Evolutionary conservation across 2,888 invertebrate genomes (phyloP), one percentile per base, ranked within the genome.

Genomic region (Mythimna ferrago): DNA sequence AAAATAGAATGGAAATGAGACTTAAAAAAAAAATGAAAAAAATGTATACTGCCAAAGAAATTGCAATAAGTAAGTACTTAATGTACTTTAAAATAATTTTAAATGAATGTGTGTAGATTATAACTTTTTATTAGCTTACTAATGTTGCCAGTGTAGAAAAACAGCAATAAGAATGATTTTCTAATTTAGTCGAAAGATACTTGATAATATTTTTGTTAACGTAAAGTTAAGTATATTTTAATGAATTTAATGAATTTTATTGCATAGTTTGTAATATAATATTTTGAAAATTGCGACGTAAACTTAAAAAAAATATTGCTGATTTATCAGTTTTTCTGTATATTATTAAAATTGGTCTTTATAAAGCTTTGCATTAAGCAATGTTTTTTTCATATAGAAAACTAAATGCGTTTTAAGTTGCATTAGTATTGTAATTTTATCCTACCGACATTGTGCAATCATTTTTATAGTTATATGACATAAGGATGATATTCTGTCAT

Each of bases 181-280:
- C 85, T 87, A 78, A 84, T 89, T 93, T 93, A 94, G 93, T 94
- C 94, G 93, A 26, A 85, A 79, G 92, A 91, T 89, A 90, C 90
- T 92, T 89, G 93, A 92, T 88, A 71, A 89, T 92, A 91, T 91
- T 76, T 90, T 90, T 88, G 64, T 90, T 82, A 87, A 86, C 77
- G 66, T 86, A 81, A 80, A 80, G 58, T 70, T 26, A 26, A 26
- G 26, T 26, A 56, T 86, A 87, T 80, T 71, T 76, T 83, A 79
- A 86, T 78, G 83, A 66, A 80, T 87, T 87, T 88, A 85, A 81
- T 82, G 87, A 71, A 87, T 85, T 86, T 85, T 85, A 86, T 86
- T 85, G 81, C 26, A 26, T 26, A 26, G 26, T 76, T 78, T 81
- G 61, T 84, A n/a, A n/a, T n/a, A 82, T 21, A 48, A 73, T 38